Evolutionary conservation across 2,113 vertebrate species (phyloP).

Genomic region (Scortum barcoo): DNA sequence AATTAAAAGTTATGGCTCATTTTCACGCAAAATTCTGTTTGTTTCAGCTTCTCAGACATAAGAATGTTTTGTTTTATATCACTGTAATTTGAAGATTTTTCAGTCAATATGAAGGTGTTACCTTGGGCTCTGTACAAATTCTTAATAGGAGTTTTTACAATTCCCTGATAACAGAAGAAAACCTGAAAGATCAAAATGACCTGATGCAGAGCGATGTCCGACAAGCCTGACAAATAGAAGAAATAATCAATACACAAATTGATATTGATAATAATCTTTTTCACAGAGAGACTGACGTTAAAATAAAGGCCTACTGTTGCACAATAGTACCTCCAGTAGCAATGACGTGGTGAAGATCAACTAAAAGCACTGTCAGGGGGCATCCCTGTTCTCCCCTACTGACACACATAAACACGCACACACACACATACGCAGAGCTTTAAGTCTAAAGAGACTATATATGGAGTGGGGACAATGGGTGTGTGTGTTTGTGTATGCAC

Average conservation of each 20-base stretch:
- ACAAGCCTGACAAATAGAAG: not conserved
- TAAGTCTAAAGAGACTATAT: conserved; percentile 56
- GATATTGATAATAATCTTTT: not conserved
- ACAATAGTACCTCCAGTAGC: conserved; percentile 48
- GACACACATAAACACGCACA: conserved; percentile 10
- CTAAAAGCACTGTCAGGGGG: conserved; percentile 28
- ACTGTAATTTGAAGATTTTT: not conserved
- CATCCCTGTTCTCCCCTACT: conserved; percentile 25
- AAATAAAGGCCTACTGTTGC: not conserved
- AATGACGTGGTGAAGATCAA: conserved; percentile 66
- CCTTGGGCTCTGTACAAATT: not conserved
- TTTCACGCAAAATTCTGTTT: too few species aligned
- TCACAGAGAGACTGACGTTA: not conserved
- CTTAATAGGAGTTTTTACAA: not conserved
- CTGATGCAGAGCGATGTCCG: not conserved
- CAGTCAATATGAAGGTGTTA: not conserved
- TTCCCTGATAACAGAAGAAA: not conserved
- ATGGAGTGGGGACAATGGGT: conserved; percentile 50
- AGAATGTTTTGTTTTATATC: not conserved
- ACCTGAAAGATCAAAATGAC: not conserved
- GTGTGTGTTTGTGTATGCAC: conserved; percentile 51
- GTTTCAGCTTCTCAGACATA: too few species aligned
- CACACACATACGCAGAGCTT: conserved; percentile 27
- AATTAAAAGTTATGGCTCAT: not conserved
- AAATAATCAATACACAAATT: not conserved